A percentile compares a stretch with the other conserved stretches of the same genome.
Conservation (phyloP, 2,888 invertebrate species). For the Crematogaster levior region DNA sequence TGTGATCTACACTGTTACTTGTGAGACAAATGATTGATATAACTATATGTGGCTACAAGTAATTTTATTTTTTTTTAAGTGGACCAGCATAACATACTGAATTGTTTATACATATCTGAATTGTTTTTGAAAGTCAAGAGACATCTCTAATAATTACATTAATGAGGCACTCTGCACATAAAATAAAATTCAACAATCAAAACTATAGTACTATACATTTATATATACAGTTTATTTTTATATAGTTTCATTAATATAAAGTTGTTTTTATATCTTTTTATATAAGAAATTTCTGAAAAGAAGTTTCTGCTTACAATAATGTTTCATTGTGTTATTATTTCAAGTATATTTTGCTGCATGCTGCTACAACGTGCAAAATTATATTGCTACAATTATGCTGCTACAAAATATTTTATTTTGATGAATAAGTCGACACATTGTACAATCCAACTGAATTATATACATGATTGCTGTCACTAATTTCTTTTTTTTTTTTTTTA, state of each 20-base stretch:
- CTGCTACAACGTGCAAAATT: constrained; percentile 15
- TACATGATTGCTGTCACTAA: neutral
- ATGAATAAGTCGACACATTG: neutral
- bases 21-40: neutral
- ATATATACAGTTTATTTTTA: no score
- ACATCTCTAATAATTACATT: neutral
- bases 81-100: no score
- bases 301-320: neutral
- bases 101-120: neutral
- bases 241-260: constrained; percentile 17
- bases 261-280: neutral
- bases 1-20: neutral
- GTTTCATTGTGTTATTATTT: neutral
- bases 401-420: no score
- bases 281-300: no score
- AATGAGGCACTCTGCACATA: neutral
- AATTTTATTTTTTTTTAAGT: neutral
- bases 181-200: neutral
- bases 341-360: neutral
- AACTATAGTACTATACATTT: neutral
- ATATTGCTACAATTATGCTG: no score
- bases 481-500: neutral
- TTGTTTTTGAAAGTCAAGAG: neutral
- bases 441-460: neutral
- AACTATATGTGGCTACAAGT: neutral